Percentiles rank a stretch among this genome's conserved stretches.
Evolutionary conservation across 2,888 invertebrate species (phyloP).

Genomic region (Liodrosophila aerea): DNA sequence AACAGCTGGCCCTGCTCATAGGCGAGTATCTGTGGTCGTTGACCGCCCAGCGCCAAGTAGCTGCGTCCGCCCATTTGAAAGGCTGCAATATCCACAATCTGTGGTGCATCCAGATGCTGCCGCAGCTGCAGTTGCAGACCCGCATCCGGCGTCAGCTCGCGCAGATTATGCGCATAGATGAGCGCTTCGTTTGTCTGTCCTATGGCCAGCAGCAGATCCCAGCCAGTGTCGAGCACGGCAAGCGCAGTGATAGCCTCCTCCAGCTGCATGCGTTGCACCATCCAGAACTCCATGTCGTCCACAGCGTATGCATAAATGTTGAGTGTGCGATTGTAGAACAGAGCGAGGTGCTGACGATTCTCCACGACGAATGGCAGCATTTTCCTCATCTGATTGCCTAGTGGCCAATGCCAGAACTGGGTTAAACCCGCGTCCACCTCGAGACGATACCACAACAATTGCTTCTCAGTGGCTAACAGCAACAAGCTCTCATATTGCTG

Average conservation of each 20-base stretch:
- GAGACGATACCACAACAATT: conserved; percentile 74
- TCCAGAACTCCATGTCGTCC: conserved; percentile 74
- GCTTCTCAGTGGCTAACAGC: conserved; percentile 56
- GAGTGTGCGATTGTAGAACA: conserved; percentile 62
- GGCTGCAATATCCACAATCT: conserved; percentile 69
- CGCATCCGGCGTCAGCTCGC: conserved; percentile 29
- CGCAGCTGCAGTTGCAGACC: conserved; percentile 62
- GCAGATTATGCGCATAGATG: conserved; percentile 76
- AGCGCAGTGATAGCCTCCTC: conserved; percentile 59
- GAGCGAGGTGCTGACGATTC: conserved; percentile 62
- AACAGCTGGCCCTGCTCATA: conserved; percentile 78
- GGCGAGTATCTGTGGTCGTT: conserved; percentile 78
- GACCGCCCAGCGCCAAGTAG: conserved; percentile 80
- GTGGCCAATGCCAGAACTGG: conserved; percentile 75
- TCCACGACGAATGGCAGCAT: conserved; percentile 69
- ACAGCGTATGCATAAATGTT: conserved; percentile 78
- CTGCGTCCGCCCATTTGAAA: conserved; percentile 82
- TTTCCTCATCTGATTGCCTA: conserved; percentile 57
- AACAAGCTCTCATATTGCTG: conserved; percentile 67
- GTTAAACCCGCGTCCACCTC: conserved; percentile 38
- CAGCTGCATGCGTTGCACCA: conserved; percentile 77
- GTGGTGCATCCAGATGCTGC: conserved; percentile 61
- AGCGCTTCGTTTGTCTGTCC: conserved; percentile 71
- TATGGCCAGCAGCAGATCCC: conserved; percentile 78
- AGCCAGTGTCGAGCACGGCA: conserved; percentile 75